Evolutionary conservation across 2,797 vertebrate genomes (phyloP), one percentile per base, ranked within the genome.

Genomic region (Moxostoma hubbsi): DNA sequence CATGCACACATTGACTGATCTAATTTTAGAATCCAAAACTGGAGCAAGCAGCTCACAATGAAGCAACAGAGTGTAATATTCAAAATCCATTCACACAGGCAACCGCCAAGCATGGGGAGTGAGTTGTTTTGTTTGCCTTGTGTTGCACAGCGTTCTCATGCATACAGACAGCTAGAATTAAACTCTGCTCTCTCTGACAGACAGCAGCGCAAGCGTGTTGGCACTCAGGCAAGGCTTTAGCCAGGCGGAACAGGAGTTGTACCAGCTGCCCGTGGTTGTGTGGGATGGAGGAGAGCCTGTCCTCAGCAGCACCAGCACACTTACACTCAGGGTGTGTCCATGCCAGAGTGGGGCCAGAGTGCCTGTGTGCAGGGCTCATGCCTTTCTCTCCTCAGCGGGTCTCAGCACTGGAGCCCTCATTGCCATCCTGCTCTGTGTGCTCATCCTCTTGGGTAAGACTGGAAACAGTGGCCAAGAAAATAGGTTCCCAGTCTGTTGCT

Each of bases 391-490:
- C 43, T 95, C 96, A 0, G 94, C 97, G 0, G 97, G 96, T 4
- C 90, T 98, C 85, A 98, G 97, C 89, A 97, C 95, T 0, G 96
- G 96, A 43, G 97, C 96, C 36, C 92, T 98, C 83, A 94, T 98
- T 5, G 97, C 97, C 61, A 98, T 98, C 81, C 91, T 98, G 9
- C 95, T 97, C 62, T 98, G 97, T 73, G 89, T 97, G 57, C 67
- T 96, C 89, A 96, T 98, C 85, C 94, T 98, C 66, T 89, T 98
- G n/a, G 95, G 97, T 98, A 89, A 94, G 94, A 59, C 6, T 65
- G 24, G 13, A 67, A 69, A 58, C 5, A 7, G 55, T 18, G 9
- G 10, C 15, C 45, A 47, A 46, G 24, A 53, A 10, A 64, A 47
- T 6, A n/a, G n/a, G n/a, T n/a, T n/a, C n/a, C n/a, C n/a, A n/a